Evolutionary conservation across 2,797 vertebrate species (phyloP), one percentile per base, ranked within the genome.

Genomic region (Heterohyrax brucei): DNA sequence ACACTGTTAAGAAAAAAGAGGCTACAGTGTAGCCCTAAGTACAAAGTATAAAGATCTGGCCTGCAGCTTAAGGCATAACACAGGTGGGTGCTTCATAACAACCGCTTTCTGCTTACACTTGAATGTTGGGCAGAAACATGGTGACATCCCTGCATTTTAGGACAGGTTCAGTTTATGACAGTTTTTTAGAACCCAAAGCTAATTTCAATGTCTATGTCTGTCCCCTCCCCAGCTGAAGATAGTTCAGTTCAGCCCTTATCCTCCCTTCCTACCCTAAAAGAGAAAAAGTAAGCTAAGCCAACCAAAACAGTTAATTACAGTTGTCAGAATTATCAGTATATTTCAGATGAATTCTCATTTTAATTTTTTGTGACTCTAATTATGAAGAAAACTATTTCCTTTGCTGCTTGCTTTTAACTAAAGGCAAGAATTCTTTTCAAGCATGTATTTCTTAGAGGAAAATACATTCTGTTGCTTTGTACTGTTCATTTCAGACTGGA

Each of bases 61-160:
- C 70, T 95, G 61, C 79, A 87, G 87, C 21, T 94, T 82, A 94
- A 89, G 56, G 53, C 96, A 78, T 83, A 89, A 44, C 86, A 89
- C 44, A 82, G 83, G 16, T 83, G 56, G 53, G 8, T 89, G 75
- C 33, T 87, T 95, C 26, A n/a, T 79, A 95, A 81, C 5, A 76
- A 64, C 22, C 6, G 6, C 62, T 89, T 94, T 85, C 19, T 50
- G 19, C 78, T 94, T 87, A 87, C 73, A 72, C 24, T 96, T 94
- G 68, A 30, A 89, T 95, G 95, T 94, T 8, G 77, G 83, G n/a
- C 95, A 93, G 95, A 95, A 93, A 19, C 76, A n/a, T 89, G 62
- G 84, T 95, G 48, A 61, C 72, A 79, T 87, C 84, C 10, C 30
- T 91, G 59, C 28, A 46, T 96, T 89, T 95, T 94, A 95, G 87